Evolutionary conservation across 1,140 invertebrate genomes (phyloP), one percentile per base, ranked within the genome.

Genomic region (Drosophila equinoxialis): DNA sequence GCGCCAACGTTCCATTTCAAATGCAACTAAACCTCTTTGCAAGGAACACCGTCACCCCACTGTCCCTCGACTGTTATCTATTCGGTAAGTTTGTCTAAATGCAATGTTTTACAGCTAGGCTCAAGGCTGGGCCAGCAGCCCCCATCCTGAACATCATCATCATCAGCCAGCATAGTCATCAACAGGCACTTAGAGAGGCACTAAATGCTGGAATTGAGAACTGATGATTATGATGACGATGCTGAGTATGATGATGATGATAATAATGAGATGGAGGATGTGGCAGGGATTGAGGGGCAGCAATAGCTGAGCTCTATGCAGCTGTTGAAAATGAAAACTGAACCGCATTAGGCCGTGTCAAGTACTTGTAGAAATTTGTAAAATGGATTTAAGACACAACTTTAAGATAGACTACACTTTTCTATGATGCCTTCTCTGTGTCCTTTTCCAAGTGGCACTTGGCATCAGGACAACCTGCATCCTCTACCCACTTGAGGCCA

Each of bases 101-200:
- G 83, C 58, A 81, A 76, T 77, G 69, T 65, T 73, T 74, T 78
- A 70, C 42, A 51, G 45, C 45, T 51, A 51, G 58, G 45, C 65
- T 68, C 70, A 83, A 77, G 83, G 74, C 65, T 83, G 80, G 45
- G 17, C 45, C 45, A 51, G 45, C 45, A 17, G 23, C 23, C 23
- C 17, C 20, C 45, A 20, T 51, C 1, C 17, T 51, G 8, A 48
- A 17, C 17, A 23, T 51, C 17, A 51, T 51, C 45, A 51, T 51
- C 45, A 51, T 51, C 10, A 23, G 0, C 45, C 23, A 11, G 54
- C 65, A n/a, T 39, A 45, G 68, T 68, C 79, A 86, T 76, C 83
- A 87, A 84, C 81, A 79, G 83, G 71, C 74, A 75, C 84, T 87
- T 61, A 70, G 69, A 70, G 69, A 70, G 14, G 61, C 70, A 51